phyloP scores from a whole-genome alignment of 2,888 invertebrate genomes.

The Drosophila paracracens region DNA sequence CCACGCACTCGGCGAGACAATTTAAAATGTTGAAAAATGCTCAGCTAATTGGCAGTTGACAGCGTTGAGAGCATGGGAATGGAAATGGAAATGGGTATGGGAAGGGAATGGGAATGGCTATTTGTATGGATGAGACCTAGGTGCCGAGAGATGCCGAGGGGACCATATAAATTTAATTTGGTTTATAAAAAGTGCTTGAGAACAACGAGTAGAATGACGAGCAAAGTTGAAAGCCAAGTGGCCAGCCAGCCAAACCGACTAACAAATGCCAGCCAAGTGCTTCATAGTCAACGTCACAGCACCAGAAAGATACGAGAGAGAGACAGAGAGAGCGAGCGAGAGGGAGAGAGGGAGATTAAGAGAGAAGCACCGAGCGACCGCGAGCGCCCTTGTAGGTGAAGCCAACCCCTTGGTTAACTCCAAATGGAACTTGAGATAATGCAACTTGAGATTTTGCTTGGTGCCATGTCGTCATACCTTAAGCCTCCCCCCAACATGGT shows the following conservation, averaged over 20 bases:
- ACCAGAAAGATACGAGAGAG: not conserved
- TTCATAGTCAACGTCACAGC: not conserved
- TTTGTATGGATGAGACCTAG: not conserved
- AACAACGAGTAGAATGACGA: constrained; percentile 38
- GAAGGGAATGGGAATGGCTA: not conserved
- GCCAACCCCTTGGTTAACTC: constrained; percentile 48
- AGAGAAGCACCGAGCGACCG: not conserved
- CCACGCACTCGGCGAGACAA: constrained; percentile 76
- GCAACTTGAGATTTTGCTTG: constrained; percentile 56
- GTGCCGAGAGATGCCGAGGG: constrained; percentile 24
- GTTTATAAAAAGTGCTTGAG: constrained; percentile 77
- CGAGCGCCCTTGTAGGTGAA: constrained; percentile 11
- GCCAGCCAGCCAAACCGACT: constrained; percentile 30
- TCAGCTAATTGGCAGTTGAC: constrained; percentile 78
- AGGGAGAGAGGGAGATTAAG: not conserved
- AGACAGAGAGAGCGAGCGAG: not conserved
- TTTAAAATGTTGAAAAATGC: constrained; percentile 77
- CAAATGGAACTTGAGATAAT: constrained; percentile 64
- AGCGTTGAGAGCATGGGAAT: constrained; percentile 60
- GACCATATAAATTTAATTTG: constrained; percentile 73
- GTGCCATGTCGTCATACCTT: constrained; percentile 32
- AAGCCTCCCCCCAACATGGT: constrained; percentile 12
- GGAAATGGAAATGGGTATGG: constrained; percentile 18
- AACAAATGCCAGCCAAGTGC: constrained; percentile 23
- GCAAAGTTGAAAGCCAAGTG: constrained; percentile 57